Evolutionary conservation across 2,113 vertebrate species (phyloP), one percentile per base, ranked within the genome.

Genomic region (Carlito syrichta): DNA sequence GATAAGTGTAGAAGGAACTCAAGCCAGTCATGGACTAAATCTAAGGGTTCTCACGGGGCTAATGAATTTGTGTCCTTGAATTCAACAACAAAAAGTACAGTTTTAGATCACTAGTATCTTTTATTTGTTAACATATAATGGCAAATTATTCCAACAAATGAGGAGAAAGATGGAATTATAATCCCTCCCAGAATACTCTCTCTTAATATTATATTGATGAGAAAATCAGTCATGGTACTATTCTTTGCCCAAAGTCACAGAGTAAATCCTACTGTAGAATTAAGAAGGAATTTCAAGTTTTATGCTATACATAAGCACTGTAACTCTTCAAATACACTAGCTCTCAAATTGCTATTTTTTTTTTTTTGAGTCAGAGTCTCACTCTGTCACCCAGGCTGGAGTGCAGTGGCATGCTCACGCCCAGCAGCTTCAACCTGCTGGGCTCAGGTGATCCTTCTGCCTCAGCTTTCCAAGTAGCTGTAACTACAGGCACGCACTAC

Each of bases 131-230:
- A 88, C 0, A 45, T 27, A 93, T 4, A 8, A 86, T 45, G 56
- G 17, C 32, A 71, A 85, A 73, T 45, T 71, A 81, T 43, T 73
- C 17, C 22, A 63, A 91, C 71, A 71, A 86, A 60, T 48, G 3
- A 90, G 52, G 19, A 86, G 11, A 54, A 95, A 95, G 12, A 45
- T 63, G 63, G 74, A 69, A 91, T 91, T 95, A 95, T 73, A 86
- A 79, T 79, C 54, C 38, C 63, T 91, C 19, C 17, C n/a, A 69
- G 45, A 95, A 86, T 54, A 90, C 17, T 48, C 60, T 82, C 85
- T 87, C 79, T 63, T 92, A 69, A 74, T 73, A 86, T 91, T 86
- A 86, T 56, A 79, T 2, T 91, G 40, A 69, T 69, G 50, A 94
- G 66, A 74, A 86, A 74, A 90, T 60, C 52, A 60, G 87, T 78